Conservation (phyloP, 92 coral and sea anemone genomes). For the Paragorgia papillata region DNA sequence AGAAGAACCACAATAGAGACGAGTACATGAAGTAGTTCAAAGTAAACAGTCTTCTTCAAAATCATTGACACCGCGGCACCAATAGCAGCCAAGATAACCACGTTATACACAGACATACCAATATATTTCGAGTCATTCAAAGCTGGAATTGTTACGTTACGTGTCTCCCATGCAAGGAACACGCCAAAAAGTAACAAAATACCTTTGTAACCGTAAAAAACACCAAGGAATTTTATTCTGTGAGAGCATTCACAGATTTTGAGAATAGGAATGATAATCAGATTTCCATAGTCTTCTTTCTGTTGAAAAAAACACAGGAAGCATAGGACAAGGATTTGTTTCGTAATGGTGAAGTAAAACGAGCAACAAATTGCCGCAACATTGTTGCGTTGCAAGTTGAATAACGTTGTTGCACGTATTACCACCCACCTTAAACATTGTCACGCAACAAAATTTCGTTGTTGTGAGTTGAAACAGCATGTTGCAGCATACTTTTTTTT, state of each 20-base stretch:
- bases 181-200: slow-evolving; percentile 73
- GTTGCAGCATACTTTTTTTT: too few species aligned
- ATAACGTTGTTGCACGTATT: too few species aligned
- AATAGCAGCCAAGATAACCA: slow-evolving; percentile 83
- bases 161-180: slow-evolving; percentile 92
- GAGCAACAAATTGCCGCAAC: too few species aligned
- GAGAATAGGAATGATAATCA: slow-evolving; percentile 60
- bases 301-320: slow-evolving; percentile 36
- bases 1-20: slow-evolving; percentile 80
- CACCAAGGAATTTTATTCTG: slow-evolving; percentile 74
- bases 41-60: slow-evolving; percentile 76
- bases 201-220: slow-evolving; percentile 74
- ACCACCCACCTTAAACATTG: too few species aligned
- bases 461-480: too few species aligned
- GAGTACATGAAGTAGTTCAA: slow-evolving; percentile 82
- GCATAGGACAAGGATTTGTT: neutral
- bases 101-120: slow-evolving; percentile 88
- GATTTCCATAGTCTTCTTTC: slow-evolving; percentile 63
- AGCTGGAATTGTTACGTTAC: slow-evolving; percentile 81
- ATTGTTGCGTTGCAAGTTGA: too few species aligned
- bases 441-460: too few species aligned
- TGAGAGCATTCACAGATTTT: slow-evolving; percentile 68
- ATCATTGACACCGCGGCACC: slow-evolving; percentile 89
- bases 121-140: slow-evolving; percentile 83
- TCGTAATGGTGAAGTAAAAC: too few species aligned